phyloP scores from a whole-genome alignment of 2,797 vertebrate species.

The Onychomys leucogaster region DNA sequence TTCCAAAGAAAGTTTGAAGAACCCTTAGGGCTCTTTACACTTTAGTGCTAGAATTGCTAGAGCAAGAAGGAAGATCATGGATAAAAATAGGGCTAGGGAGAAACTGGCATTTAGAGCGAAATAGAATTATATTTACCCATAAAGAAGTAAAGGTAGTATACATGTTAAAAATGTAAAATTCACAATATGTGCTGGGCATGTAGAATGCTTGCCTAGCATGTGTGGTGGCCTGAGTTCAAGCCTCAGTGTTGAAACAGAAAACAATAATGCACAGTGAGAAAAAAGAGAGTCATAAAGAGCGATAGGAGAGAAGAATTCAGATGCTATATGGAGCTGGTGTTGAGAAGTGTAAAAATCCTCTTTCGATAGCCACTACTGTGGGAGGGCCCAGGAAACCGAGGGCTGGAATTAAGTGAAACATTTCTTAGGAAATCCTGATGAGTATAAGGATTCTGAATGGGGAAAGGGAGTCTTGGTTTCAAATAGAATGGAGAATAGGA shows the following conservation, averaged over 20 bases:
- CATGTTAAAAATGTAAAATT: constrained; percentile 18
- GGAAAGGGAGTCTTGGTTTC: constrained; percentile 9
- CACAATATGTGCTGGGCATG: background rate
- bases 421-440: constrained; percentile 63
- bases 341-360: constrained; percentile 30
- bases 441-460: constrained; percentile 48
- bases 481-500: constrained; percentile 64
- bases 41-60: constrained; percentile 52
- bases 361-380: background rate
- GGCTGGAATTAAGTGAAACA: background rate
- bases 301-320: constrained; percentile 14
- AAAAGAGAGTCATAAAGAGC: constrained; percentile 49
- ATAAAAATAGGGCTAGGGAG: constrained; percentile 56
- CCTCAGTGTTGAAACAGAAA: background rate
- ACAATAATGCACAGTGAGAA: background rate
- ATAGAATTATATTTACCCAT: constrained; percentile 47
- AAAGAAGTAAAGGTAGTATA: constrained; percentile 53
- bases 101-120: constrained; percentile 42
- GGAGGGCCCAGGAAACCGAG: constrained; percentile 38
- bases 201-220: background rate
- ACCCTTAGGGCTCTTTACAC: constrained; percentile 8
- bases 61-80: constrained; percentile 55
- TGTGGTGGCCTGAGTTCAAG: background rate
- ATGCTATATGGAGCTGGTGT: constrained; percentile 46
- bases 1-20: constrained; percentile 66